phyloP scores from a whole-genome alignment of 2,113 vertebrate genomes.

The Caranx ignobilis region DNA sequence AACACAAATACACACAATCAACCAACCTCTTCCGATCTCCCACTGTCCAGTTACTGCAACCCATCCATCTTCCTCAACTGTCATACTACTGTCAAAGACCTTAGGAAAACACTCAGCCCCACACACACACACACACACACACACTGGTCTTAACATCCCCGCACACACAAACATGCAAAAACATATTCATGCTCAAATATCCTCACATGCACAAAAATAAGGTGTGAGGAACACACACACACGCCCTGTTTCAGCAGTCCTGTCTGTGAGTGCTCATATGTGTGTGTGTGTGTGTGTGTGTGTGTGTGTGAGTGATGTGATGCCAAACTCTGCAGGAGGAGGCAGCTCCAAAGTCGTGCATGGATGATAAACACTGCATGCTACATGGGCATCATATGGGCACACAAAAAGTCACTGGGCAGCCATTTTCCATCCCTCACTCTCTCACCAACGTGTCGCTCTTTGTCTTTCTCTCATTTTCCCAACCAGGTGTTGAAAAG shows the following conservation, averaged over 20 bases:
- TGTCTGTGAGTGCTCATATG: conserved; percentile 21
- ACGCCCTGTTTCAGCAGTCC: conserved; percentile 30
- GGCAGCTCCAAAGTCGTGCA: conserved; percentile 52
- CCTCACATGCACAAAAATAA: conserved; percentile 42
- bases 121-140: conserved; percentile 10
- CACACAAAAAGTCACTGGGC: conserved; percentile 42
- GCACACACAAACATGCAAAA: conserved; percentile 33
- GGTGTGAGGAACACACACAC: conserved; percentile 2
- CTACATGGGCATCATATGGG: conserved; percentile 66
- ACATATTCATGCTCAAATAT: conserved; percentile 29
- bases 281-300: conserved; percentile 24
- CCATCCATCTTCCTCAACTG: conserved; percentile 81
- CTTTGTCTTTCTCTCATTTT: conserved; percentile 53
- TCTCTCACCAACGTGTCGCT: conserved; percentile 29
- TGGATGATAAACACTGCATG: conserved; percentile 73
- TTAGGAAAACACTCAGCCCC: conserved; percentile 52
- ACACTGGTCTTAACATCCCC: conserved; percentile 10
- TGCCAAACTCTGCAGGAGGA: conserved; percentile 61
- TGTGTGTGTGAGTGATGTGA: conserved; percentile 55
- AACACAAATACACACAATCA: conserved; percentile 68
- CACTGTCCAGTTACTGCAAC: conserved; percentile 63
- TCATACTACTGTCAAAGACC: conserved; percentile 68
- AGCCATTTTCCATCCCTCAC: conserved; percentile 50
- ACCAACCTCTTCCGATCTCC: conserved; percentile 52
- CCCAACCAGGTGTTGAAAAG: conserved; percentile 75